These are phyloP conservation scores for Drosophila auraria DNA, from an alignment of 1,140 invertebrate genomes.

Conservation along the genomic window DNA sequence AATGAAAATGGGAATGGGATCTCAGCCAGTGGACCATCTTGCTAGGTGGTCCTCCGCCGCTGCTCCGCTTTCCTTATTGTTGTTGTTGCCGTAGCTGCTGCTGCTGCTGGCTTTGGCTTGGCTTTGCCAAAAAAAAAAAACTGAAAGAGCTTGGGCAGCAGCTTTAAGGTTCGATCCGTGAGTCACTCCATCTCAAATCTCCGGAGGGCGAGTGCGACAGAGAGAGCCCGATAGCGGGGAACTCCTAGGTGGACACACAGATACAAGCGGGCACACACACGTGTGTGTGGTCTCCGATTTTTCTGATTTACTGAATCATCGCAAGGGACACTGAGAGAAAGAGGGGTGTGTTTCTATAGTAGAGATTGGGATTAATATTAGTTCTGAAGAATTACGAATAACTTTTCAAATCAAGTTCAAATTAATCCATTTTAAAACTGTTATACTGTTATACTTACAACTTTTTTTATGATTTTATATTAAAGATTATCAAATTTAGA, in stretches of 20 bases:
- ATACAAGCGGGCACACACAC: conserved; percentile 24
- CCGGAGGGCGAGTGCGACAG: conserved; percentile 31
- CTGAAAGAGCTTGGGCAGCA: conserved; percentile 44
- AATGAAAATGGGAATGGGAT: conserved; percentile 41
- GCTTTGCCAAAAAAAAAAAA: conserved; percentile 66
- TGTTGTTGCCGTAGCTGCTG: not conserved
- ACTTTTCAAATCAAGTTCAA: too few relatives aligned
- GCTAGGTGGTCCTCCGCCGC: conserved; percentile 45
- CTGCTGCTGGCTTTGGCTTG: conserved; percentile 15
- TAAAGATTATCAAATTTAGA: too few relatives aligned
- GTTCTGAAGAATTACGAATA: not conserved
- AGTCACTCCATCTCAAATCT: conserved; percentile 52
- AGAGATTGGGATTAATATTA: not conserved
- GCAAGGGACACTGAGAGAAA: conserved; percentile 20
- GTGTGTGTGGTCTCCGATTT: conserved; percentile 69
- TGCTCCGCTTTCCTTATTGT: conserved; percentile 29
- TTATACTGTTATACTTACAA: too few relatives aligned
- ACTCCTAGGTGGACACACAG: conserved; percentile 69
- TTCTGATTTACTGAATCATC: conserved; percentile 77
- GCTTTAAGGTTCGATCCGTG: conserved; percentile 45
- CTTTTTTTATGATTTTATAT: too few relatives aligned
- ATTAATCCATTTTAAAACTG: too few relatives aligned
- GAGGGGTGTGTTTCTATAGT: not conserved
- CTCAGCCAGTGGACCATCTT: conserved; percentile 34
- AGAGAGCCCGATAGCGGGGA: conserved; percentile 45